Base-by-base conservation (phyloP, 2,888 invertebrate species). In the Palloptera scutellata region DNA sequence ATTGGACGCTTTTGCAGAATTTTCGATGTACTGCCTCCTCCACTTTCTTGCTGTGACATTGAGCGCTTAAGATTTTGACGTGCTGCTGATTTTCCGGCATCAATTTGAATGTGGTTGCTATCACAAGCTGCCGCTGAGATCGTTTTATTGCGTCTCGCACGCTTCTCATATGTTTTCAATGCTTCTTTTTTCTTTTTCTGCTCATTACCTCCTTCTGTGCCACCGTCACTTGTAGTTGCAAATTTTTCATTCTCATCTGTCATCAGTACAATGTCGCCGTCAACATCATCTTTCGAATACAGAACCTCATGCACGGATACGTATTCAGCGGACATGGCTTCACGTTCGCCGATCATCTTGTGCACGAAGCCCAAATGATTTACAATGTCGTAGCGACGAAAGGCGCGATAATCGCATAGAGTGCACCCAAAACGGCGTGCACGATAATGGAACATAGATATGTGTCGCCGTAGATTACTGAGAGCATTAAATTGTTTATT, bases 381-480 rank as follows among this genome's bases (percentile, higher is more conserved):
- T 1, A 89, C 87, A 55, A 91, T 88, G 72, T 90, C 90, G 59
- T 88, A 88, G 74, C 89, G 90, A 13, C 88, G 85, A 73, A 90
- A 91, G 69, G 90, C 88, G 77, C 89, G 89, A 77, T 88, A 93
- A 61, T 89, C 87, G 82, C 94, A 94, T 17, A 91, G 83, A 76
- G 89, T 91, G 79, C 94, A 94, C 66, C 91, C 90, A 79, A 90
- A 94, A 41, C 92, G 88, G 76, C 90, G 88, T 1, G 82, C 81
- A 5, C 85, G 79, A 68, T 84, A 83, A 58, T 85, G 85, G 57
- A 84, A 84, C 85, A 85, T 85, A 2, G 85, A 84, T 51, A 84
- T 84, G 69, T 85, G 85, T 1, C 85, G 80, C n/a, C 84, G 78
- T 9, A 85, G 73, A 73, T 85, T 85, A 42, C 84, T 83, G 0